phyloP scores from a whole-genome alignment of 2,888 invertebrate genomes.

The Ennomos erosarius region DNA sequence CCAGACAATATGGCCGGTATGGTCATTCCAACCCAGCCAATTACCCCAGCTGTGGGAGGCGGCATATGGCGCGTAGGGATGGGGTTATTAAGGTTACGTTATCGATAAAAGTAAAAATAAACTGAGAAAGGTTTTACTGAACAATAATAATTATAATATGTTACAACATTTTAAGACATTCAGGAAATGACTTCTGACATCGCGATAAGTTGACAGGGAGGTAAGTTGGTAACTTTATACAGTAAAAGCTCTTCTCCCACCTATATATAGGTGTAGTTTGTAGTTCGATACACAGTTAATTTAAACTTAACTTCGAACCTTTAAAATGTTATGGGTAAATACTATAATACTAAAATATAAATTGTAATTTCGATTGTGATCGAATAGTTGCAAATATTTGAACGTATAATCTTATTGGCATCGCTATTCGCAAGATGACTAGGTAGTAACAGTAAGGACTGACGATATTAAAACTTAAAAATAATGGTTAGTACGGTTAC shows the following conservation, averaged over 20 bases:
- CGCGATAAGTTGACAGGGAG: no score
- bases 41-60: slow-evolving; percentile 67
- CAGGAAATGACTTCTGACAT: no score
- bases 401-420: slow-evolving; percentile 26
- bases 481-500: background rate
- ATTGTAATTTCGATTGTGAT: slow-evolving; percentile 29
- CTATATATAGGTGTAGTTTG: no score
- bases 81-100: slow-evolving; percentile 23
- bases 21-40: slow-evolving; percentile 62
- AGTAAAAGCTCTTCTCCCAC: no score
- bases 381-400: slow-evolving; percentile 33
- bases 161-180: no score
- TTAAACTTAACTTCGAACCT: no score
- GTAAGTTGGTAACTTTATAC: no score
- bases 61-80: slow-evolving; percentile 66
- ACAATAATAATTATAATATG: no score
- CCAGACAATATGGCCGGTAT: slow-evolving; percentile 53
- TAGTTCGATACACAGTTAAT: no score
- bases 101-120: slow-evolving; percentile 34
- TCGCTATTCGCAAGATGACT: background rate
- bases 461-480: no score
- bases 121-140: background rate
- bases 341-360: slow-evolving; percentile 18
- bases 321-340: background rate
- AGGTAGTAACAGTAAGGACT: background rate